Base-by-base conservation (phyloP, 2,888 invertebrate genomes). In the Stenichneumon culpator region DNA sequence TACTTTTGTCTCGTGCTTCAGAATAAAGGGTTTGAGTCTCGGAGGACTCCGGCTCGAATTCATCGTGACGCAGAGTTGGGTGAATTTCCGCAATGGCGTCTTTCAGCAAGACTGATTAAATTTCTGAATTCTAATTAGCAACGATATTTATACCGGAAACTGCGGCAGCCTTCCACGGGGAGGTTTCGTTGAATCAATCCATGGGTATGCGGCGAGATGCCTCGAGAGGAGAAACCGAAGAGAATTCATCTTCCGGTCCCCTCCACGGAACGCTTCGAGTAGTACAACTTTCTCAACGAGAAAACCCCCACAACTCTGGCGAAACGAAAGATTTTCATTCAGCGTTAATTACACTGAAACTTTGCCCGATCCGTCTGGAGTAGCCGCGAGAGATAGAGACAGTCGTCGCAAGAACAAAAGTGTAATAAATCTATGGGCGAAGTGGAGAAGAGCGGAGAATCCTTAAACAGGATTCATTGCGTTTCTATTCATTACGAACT, bases 401-500 rank as follows among this genome's bases (percentile, higher is more conserved):
- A 74, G 52, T 68, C 63, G 63, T 57, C 73, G 65, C 74, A 50
- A 44, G 73, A 86, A 83, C 69, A 82, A 79, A 74, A 82, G 82
- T 82, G 85, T 75, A 82, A 82, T 85, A 85, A 85, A 82, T 82
- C 82, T 50, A 82, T 67, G 50, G 44, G 65, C 65, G 50, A 79
- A 75, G 70, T 75, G 70, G 74, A 82, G 74, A 79, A 74, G 73
- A 82, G 67, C 44, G 67, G 57, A 73, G 78, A 75, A 57, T 73
- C 74, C 69, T 87, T 86, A 86, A 87, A 88, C 84, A 85, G 86
- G 89, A 89, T 90, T 90, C 88, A 87, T 90, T 84, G 82, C 75
- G 78, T 63, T 63, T 74, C 69, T 82, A 82, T 79, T 82, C 77
- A 74, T 83, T 74, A 52, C 68, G 39, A 69, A 65, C 73, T 75